Evolutionary conservation across 2,113 vertebrate genomes (phyloP).

Genomic region (Melanerpes aurifrons): DNA sequence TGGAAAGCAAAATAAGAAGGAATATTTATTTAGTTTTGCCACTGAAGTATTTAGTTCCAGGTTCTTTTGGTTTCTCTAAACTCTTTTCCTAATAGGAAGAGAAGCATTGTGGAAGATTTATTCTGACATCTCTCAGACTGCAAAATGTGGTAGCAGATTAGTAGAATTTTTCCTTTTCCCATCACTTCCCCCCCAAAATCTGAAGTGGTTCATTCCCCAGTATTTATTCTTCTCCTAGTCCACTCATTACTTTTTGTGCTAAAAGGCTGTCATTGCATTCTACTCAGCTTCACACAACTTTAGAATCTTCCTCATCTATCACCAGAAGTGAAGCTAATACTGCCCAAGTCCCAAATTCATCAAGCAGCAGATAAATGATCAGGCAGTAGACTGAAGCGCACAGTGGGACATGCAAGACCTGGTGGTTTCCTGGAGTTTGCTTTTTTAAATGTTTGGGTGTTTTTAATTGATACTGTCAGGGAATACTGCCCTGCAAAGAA

Average conservation of each 20-base stretch:
- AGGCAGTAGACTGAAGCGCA: neutral
- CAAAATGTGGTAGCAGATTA: neutral
- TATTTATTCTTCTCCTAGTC: neutral
- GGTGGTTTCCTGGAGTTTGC: neutral
- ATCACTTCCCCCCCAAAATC: neutral
- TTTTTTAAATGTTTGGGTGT: neutral
- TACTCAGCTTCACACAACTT: neutral
- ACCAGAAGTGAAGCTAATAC: neutral
- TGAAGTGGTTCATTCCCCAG: neutral
- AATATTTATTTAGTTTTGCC: too few relatives aligned
- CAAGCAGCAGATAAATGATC: neutral
- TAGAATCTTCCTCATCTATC: neutral
- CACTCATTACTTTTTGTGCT: neutral
- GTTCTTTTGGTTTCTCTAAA: neutral
- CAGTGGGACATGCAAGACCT: neutral
- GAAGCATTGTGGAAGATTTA: neutral
- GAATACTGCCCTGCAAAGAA: neutral
- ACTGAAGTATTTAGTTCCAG: neutral
- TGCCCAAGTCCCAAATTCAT: neutral
- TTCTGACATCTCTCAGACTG: neutral
- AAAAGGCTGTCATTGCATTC: neutral
- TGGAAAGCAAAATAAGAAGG: neutral
- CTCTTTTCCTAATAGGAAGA: neutral
- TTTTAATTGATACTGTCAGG: neutral
- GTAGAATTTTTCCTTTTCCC: accelerated